Evolutionary conservation across 2,797 vertebrate genomes (phyloP), one percentile per base, ranked within the genome.

Genomic region (Epinephelus coioides): DNA sequence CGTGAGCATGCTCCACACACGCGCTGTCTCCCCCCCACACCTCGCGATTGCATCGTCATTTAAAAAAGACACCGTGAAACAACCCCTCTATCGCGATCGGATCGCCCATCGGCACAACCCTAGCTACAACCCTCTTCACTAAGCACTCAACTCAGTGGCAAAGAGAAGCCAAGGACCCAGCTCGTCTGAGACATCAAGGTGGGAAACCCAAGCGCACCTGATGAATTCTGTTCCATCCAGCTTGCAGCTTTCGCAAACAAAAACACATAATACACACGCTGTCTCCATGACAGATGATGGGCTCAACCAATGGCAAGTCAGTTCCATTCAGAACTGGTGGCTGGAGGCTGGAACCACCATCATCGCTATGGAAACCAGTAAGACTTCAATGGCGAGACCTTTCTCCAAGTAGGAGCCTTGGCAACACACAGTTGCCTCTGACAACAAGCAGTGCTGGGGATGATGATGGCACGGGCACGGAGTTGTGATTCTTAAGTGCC

Each of bases 331-430:
- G 25, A 80, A 82, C 19, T 72, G 47, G 54, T 73, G 38, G 78
- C 56, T 51, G 49, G 44, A 25, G 63, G 47, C 74, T 55, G 55
- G 40, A 68, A 67, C 57, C 18, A 44, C 72, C 59, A 61, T 72
- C 40, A 72, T 87, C 21, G 27, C 64, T 82, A 87, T 71, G 88
- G 85, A 82, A 90, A 92, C 87, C 74, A 55, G 55, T 54, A 74
- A 56, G 49, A 76, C 83, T 83, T 89, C 49, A 83, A 86, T 70
- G 68, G 50, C 76, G 73, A 47, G 23, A 84, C 82, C 78, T 84
- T 83, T 91, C 83, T 88, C 78, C 73, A 62, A 79, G 73, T 75
- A 86, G 71, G 59, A 84, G 70, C 70, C 85, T 79, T 84, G 82
- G 84, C 79, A 88, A 91, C 79, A 69, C 62, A 63, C 65, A n/a